Base-by-base conservation (phyloP, 2,888 invertebrate genomes). In the Scaeva pyrastri region DNA sequence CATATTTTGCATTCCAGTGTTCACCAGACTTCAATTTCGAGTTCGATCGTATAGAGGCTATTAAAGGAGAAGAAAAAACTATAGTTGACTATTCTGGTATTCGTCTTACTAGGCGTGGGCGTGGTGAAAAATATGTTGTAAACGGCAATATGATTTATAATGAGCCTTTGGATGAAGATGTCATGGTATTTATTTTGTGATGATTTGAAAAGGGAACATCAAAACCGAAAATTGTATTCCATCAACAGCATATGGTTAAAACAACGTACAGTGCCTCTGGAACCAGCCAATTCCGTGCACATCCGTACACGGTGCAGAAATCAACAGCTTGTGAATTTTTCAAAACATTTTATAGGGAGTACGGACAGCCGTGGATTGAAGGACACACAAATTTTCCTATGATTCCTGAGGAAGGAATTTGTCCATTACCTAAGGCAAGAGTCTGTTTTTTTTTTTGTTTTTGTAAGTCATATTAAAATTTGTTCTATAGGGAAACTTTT, bases 391-490 rank as follows among this genome's bases (percentile, higher is more conserved):
- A 66, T 66, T 66, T 66, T 7, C 68, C 68, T 1, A 10, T 36
- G 12, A 23, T 68, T 68, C 36, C 39, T 0, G 23, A 68, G n/a
- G 52, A 52, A 39, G 68, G 68, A 39, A 52, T 68, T n/a, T 68
- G 68, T 39, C 68, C 68, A 14, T 14, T 66, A 11, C 66, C 66
- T 0, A 66, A 66, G 14, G 66, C 1, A 48, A 66, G 19, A 8
- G 3, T 19, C 11, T 43, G 1, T 12, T 45, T 45, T 31, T 19
- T 31, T 43, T 21, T 2, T 14, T 6, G n/a, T 2, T n/a, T n/a
- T n/a, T n/a, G 0, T 0, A 39, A 10, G 10, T 2, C 26, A 45
- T 26, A n/a, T 23, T 11, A 11, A 8, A 0, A 6, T 64, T 64
- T 4, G 2, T 64, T 64, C n/a, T 45, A n/a, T 14, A 66, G 66